These are phyloP conservation scores for zebrafish (Danio rerio) DNA, from an alignment of 2,113 vertebrate genomes.

Conservation along the genomic window DNA sequence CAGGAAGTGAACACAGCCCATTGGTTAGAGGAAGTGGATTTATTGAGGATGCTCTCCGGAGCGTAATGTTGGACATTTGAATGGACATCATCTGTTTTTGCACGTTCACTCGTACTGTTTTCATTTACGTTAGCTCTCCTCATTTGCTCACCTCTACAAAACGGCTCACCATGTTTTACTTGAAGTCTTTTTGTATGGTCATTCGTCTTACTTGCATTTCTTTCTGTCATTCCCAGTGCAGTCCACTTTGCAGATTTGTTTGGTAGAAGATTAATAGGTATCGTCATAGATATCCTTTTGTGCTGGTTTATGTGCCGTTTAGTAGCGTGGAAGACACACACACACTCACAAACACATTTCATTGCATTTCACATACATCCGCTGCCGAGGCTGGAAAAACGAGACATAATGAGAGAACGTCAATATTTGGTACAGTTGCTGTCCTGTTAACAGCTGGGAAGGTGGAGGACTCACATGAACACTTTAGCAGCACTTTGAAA, in stretches of 20 bases:
- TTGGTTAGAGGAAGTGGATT: constrained; percentile 46
- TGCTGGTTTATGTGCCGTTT: constrained; percentile 56
- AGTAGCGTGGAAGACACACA: constrained; percentile 62
- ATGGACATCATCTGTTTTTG: constrained; percentile 48
- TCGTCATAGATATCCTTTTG: constrained; percentile 55
- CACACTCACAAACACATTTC: too few relatives aligned
- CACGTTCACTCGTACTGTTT: constrained; percentile 43
- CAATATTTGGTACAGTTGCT: constrained; percentile 33
- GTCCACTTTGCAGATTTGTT: constrained; percentile 39
- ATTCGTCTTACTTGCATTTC: constrained; percentile 47
- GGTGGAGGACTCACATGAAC: constrained; percentile 66
- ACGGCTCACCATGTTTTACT: constrained; percentile 51
- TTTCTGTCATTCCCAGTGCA: constrained; percentile 54
- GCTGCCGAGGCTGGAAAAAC: constrained; percentile 48
- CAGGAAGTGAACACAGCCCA: constrained; percentile 10
- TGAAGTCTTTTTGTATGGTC: constrained; percentile 54
- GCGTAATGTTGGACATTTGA: constrained; percentile 37
- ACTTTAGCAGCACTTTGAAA: constrained; percentile 76
- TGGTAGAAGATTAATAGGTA: constrained; percentile 45
- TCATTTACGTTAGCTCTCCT: constrained; percentile 34
- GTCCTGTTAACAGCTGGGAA: constrained; percentile 61
- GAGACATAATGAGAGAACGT: neutral
- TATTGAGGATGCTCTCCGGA: constrained; percentile 35
- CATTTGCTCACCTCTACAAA: constrained; percentile 43
- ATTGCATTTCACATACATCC: constrained; percentile 47